phyloP scores from a whole-genome alignment of 2,888 invertebrate species.

The Melinopterus prodromus region DNA sequence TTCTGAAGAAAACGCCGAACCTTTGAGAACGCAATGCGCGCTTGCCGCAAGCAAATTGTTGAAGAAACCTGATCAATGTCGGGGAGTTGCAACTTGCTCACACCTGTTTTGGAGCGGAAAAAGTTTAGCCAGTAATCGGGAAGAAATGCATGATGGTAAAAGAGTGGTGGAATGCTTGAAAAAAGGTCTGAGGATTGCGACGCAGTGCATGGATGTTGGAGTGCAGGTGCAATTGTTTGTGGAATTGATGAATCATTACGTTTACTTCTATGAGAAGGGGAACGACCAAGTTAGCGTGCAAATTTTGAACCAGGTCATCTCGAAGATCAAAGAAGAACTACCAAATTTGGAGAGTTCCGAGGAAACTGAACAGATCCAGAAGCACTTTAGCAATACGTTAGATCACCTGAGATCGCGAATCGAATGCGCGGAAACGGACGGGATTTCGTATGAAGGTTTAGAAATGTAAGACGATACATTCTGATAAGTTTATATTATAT shows the following conservation, averaged over 20 bases:
- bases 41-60: constrained; percentile 94
- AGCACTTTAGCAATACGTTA: constrained; percentile 91
- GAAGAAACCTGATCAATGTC: constrained; percentile 98
- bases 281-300: constrained; percentile 59
- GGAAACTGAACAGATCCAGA: constrained; percentile 96
- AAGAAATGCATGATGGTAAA: constrained; percentile 86
- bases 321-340: constrained; percentile 91
- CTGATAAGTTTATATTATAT: constrained; percentile 16
- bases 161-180: constrained; percentile 94
- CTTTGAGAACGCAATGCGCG: constrained; percentile 94
- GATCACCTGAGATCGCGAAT: constrained; percentile 79
- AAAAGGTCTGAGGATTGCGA: constrained; percentile 93
- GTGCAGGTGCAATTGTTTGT: constrained; percentile 97
- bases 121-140: constrained; percentile 57
- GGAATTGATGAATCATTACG: constrained; percentile 92
- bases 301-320: constrained; percentile 76
- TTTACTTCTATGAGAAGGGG: constrained; percentile 91
- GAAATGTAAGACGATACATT: constrained; percentile 57
- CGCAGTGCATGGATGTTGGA: constrained; percentile 96
- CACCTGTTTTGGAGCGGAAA: constrained; percentile 98
- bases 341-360: constrained; percentile 94
- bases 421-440: constrained; percentile 70
- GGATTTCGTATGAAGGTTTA: constrained; percentile 71
- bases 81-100: constrained; percentile 92
- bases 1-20: constrained; percentile 96